Percentiles rank a stretch among this genome's conserved stretches.
Conservation (phyloP, 2,797 vertebrate species). For the Rhynchonycteris naso region DNA sequence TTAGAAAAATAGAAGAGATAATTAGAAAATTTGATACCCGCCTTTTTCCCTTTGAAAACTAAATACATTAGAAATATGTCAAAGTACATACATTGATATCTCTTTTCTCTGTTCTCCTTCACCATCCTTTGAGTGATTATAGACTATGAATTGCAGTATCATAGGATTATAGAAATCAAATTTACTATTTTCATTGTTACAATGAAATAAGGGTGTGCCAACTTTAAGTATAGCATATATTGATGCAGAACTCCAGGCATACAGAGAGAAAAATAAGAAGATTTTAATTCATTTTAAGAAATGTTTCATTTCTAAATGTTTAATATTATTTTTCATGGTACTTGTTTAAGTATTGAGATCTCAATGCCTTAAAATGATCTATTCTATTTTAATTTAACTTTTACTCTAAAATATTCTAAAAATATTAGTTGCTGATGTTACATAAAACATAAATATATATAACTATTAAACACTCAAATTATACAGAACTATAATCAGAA, state of each 20-base stretch:
- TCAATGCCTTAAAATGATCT: neutral
- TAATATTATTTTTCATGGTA: neutral
- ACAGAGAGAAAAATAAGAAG: neutral
- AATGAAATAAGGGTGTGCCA: neutral
- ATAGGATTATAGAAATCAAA: neutral
- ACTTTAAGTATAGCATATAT: neutral
- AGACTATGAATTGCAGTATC: neutral
- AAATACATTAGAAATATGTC: conserved; percentile 32
- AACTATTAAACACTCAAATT: conserved; percentile 36
- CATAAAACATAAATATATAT: neutral
- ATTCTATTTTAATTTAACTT: neutral
- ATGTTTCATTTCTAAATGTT: neutral
- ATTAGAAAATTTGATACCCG: neutral
- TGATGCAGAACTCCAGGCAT: neutral
- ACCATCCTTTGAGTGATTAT: neutral
- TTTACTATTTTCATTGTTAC: conserved; percentile 24
- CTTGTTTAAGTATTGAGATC: conserved; percentile 29
- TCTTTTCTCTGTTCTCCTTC: neutral
- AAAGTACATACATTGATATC: neutral
- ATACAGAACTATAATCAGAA: neutral
- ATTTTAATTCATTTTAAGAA: conserved; percentile 43
- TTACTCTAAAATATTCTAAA: neutral
- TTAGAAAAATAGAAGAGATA: conserved; percentile 56
- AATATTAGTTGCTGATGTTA: neutral
- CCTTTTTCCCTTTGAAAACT: neutral